A percentile compares a stretch with the other conserved stretches of the same genome.
Conservation (phyloP, 2,888 invertebrate species). For the Isoperla grammatica region DNA sequence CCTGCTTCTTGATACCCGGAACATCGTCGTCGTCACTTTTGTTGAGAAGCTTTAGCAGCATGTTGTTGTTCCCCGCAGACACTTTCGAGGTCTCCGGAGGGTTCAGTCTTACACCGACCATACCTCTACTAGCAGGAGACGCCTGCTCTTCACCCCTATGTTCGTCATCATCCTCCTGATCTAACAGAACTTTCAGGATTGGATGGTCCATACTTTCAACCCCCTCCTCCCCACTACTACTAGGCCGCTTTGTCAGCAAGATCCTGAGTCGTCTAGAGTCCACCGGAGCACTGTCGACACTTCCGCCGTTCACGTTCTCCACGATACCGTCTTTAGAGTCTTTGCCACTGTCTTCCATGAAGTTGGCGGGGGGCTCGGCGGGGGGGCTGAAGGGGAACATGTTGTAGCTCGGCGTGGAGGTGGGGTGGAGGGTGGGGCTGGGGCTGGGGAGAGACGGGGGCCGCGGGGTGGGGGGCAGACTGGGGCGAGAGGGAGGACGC, state of each 20-base stretch:
- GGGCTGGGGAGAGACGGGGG: constrained; percentile 45
- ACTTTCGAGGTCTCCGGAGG: constrained; percentile 31
- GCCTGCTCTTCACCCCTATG: constrained; percentile 35
- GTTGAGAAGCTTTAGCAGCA: constrained; percentile 69
- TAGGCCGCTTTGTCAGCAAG: constrained; percentile 46
- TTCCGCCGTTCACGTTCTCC: constrained; percentile 38
- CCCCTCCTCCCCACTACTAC: constrained; percentile 33
- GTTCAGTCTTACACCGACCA: constrained; percentile 32
- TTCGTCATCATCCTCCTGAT: constrained; percentile 60
- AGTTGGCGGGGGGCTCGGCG: constrained; percentile 46
- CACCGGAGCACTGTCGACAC: constrained; percentile 37
- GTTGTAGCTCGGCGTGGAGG: constrained; percentile 37
- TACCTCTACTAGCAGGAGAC: constrained; percentile 4
- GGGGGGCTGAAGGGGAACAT: constrained; percentile 38
- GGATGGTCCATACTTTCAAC: constrained; percentile 38
- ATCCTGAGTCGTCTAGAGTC: constrained; percentile 55
- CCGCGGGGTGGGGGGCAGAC: constrained; percentile 45
- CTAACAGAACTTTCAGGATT: constrained; percentile 57
- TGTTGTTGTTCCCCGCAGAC: constrained; percentile 48
- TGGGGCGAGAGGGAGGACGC: constrained; percentile 50
- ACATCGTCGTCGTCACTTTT: constrained; percentile 56
- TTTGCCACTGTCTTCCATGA: constrained; percentile 49
- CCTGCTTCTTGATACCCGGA: constrained; percentile 52
- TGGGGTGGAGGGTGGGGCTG: constrained; percentile 47
- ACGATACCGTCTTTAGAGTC: constrained; percentile 47